Percentiles rank a stretch among this genome's conserved stretches.
phyloP scores from a whole-genome alignment of 1,140 invertebrate genomes.

The Cydia amplana region DNA sequence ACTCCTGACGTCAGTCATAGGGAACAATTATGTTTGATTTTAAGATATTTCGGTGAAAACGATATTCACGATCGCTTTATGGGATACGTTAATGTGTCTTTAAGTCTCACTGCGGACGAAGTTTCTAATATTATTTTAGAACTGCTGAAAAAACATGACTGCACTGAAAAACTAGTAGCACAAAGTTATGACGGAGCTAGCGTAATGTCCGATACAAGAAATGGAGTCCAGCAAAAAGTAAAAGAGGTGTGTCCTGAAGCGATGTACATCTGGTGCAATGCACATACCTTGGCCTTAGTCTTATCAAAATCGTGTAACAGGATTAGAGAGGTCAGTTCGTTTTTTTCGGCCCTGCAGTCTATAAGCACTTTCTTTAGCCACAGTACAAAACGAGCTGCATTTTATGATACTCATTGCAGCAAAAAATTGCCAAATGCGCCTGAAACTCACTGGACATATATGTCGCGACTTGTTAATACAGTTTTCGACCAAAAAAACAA shows the following conservation, averaged over 20 bases:
- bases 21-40: slow-evolving; percentile 37
- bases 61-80: slow-evolving; percentile 45
- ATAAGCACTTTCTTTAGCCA: background rate
- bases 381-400: slow-evolving; percentile 15
- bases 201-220: slow-evolving; percentile 25
- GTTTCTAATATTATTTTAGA: slow-evolving; percentile 25
- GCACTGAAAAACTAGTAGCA: slow-evolving; percentile 37
- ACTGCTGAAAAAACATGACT: slow-evolving; percentile 32
- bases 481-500: slow-evolving; percentile 8
- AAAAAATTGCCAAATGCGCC: background rate
- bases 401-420: slow-evolving; percentile 24
- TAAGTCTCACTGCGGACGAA: slow-evolving; percentile 36
- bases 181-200: slow-evolving; percentile 41
- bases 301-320: slow-evolving; percentile 35
- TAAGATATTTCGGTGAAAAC: slow-evolving; percentile 36
- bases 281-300: slow-evolving; percentile 35
- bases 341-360: background rate
- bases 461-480: slow-evolving; percentile 1
- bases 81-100: slow-evolving; percentile 42
- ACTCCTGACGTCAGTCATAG: slow-evolving; percentile 39
- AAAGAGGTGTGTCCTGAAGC: slow-evolving; percentile 36
- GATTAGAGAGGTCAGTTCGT: background rate
- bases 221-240: slow-evolving; percentile 34
- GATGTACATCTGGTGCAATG: slow-evolving; percentile 35
- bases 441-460: background rate